Evolutionary conservation across 2,113 vertebrate species (phyloP).

Genomic region (Edolisoma coerulescens): DNA sequence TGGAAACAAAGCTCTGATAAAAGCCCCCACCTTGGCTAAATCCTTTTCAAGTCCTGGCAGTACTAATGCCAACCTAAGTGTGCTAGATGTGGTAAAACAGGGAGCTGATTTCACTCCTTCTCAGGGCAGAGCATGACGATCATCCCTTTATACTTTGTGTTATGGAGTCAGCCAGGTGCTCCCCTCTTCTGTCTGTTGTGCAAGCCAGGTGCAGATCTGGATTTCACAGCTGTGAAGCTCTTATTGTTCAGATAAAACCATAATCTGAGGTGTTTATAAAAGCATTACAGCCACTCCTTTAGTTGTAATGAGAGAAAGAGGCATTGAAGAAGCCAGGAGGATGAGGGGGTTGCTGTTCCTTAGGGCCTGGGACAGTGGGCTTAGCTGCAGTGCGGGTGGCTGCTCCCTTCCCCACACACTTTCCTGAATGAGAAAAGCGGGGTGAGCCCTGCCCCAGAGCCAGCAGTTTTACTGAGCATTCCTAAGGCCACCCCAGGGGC

Average conservation of each 20-base stretch:
- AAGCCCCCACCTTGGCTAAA: not conserved
- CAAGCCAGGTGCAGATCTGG: not conserved
- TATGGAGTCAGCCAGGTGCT: not conserved
- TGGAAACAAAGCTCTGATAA: not conserved
- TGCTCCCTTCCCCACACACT: fast-evolving
- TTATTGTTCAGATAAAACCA: not conserved
- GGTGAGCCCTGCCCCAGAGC: not conserved
- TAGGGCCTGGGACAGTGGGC: not conserved
- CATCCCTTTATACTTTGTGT: not conserved
- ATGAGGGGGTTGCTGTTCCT: not conserved
- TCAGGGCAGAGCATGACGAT: not conserved
- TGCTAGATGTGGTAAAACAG: not conserved
- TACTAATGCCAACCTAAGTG: not conserved
- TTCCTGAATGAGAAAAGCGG: not conserved
- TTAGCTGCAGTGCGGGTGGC: fast-evolving
- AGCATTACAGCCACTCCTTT: not conserved
- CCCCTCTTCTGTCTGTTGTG: not conserved
- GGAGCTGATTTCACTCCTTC: not conserved
- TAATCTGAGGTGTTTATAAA: not conserved
- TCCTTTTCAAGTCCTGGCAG: not conserved
- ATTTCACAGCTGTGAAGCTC: not conserved
- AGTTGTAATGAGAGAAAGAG: not conserved
- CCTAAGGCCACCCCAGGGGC: not conserved
- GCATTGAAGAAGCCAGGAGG: not conserved
- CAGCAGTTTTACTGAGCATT: not conserved